Percentiles rank a stretch among this genome's conserved stretches.
phyloP scores from a whole-genome alignment of 2,113 vertebrate genomes.

The Melanotaenia duboulayi region DNA sequence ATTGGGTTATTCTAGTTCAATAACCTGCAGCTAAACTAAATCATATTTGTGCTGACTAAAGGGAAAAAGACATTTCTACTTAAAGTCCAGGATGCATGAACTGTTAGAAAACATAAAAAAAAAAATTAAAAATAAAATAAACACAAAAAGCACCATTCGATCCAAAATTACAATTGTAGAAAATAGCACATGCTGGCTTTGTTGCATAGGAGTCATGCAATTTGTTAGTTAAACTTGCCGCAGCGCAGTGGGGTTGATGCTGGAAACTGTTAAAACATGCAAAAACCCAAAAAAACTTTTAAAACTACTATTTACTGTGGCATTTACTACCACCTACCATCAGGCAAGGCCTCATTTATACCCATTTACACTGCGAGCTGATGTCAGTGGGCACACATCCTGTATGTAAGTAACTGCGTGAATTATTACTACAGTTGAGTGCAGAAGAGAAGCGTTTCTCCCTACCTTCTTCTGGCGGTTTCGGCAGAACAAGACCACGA shows the following conservation, averaged over 20 bases:
- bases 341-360: constrained; percentile 15
- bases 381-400: constrained; percentile 39
- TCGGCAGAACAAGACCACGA: constrained; percentile 80
- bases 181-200: constrained; percentile 50
- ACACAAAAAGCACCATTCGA: constrained; percentile 17
- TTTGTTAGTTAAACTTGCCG: constrained; percentile 55
- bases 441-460: background rate
- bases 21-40: constrained; percentile 29
- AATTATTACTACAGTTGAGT: constrained; percentile 38
- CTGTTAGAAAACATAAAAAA: constrained; percentile 16
- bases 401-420: constrained; percentile 6
- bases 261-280: constrained; percentile 42
- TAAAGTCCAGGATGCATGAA: constrained; percentile 4
- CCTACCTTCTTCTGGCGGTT: constrained; percentile 84
- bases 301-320: constrained; percentile 12
- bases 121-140: background rate
- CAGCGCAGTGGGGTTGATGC: constrained; percentile 12
- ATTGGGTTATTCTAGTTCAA: constrained; percentile 43
- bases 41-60: background rate
- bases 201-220: constrained; percentile 40
- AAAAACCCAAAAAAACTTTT: constrained; percentile 25
- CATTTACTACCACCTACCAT: constrained; percentile 1
- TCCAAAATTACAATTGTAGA: constrained; percentile 15
- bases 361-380: constrained; percentile 29
- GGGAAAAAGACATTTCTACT: constrained; percentile 12